Evolutionary conservation across 53 echinoderm and acorn worm genomes (phyloP).

Genomic region (Henricia sp.): DNA sequence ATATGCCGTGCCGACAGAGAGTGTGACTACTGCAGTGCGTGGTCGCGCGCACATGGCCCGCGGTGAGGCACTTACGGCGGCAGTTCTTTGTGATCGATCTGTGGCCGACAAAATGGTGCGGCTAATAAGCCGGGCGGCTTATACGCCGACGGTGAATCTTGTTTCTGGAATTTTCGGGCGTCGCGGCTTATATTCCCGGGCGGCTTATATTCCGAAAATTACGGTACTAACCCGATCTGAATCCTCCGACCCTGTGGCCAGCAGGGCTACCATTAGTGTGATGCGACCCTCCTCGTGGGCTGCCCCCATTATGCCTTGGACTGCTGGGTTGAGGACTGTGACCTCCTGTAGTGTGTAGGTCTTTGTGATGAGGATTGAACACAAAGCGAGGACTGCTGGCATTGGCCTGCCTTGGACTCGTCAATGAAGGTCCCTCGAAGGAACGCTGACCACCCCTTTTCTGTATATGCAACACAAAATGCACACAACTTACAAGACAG

Average conservation of each 20-base stretch:
- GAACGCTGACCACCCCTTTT: conserved; percentile 78
- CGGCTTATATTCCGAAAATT: no score
- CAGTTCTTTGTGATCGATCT: no score
- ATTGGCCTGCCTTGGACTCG: conserved; percentile 71
- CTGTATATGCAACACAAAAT: conserved; percentile 34
- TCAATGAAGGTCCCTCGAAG: conserved; percentile 72
- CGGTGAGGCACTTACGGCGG: no score
- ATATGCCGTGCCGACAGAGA: no score
- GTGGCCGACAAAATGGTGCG: no score
- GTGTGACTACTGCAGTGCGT: no score
- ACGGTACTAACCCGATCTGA: conserved; percentile 80
- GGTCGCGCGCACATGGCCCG: no score
- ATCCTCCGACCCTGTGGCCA: conserved; percentile 73
- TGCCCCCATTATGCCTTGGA: conserved; percentile 77
- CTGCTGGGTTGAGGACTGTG: conserved; percentile 75
- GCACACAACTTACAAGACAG: neutral
- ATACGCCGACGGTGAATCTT: no score
- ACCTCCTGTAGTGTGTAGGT: conserved; percentile 37
- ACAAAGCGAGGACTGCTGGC: conserved; percentile 77
- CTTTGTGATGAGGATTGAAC: conserved; percentile 48
- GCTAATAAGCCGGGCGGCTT: no score
- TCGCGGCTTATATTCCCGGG: no score
- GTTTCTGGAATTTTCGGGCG: no score
- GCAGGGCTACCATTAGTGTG: conserved; percentile 69
- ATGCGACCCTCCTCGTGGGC: conserved; percentile 64